Evolutionary conservation across 2,888 invertebrate species (phyloP).

Genomic region (Empis livida): DNA sequence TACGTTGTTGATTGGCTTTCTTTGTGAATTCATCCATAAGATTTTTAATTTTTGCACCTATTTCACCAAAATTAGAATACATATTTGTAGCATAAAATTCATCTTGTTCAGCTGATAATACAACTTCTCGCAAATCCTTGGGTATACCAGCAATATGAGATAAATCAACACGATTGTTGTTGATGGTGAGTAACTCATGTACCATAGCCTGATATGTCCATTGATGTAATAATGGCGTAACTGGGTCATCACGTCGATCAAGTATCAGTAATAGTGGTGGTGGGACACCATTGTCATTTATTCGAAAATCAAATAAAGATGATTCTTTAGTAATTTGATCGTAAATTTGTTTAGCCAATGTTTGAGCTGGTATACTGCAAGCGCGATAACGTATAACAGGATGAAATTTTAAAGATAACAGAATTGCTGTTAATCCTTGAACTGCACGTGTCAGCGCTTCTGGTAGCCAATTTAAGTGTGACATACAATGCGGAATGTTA

Average conservation of each 20-base stretch:
- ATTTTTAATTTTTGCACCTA: slow-evolving; percentile 91
- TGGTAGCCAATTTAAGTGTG: slow-evolving; percentile 66
- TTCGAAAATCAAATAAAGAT: slow-evolving; percentile 74
- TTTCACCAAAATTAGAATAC: slow-evolving; percentile 95
- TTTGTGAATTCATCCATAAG: slow-evolving; percentile 96
- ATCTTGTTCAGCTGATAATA: slow-evolving; percentile 89
- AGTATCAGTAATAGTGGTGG: slow-evolving; percentile 75
- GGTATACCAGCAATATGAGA: slow-evolving; percentile 70
- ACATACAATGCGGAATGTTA: slow-evolving; percentile 56
- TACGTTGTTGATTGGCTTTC: slow-evolving; percentile 89
- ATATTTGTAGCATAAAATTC: slow-evolving; percentile 93
- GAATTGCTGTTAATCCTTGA: slow-evolving; percentile 71
- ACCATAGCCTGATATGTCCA: slow-evolving; percentile 99
- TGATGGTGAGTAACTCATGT: slow-evolving; percentile 86
- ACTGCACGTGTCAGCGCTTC: slow-evolving; percentile 62
- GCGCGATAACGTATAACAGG: slow-evolving; percentile 82
- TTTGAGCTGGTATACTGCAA: slow-evolving; percentile 71
- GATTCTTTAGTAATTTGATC: slow-evolving; percentile 82
- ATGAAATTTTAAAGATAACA: slow-evolving; percentile 81
- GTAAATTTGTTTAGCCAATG: slow-evolving; percentile 72
- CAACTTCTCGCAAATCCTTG: slow-evolving; percentile 85
- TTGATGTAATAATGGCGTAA: slow-evolving; percentile 89
- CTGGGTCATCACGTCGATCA: slow-evolving; percentile 88
- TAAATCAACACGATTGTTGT: slow-evolving; percentile 86
- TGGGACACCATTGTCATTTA: slow-evolving; percentile 44